These are phyloP conservation scores for Melanogrammus aeglefinus DNA, from an alignment of 2,797 vertebrate species.

Conservation along the genomic window DNA sequence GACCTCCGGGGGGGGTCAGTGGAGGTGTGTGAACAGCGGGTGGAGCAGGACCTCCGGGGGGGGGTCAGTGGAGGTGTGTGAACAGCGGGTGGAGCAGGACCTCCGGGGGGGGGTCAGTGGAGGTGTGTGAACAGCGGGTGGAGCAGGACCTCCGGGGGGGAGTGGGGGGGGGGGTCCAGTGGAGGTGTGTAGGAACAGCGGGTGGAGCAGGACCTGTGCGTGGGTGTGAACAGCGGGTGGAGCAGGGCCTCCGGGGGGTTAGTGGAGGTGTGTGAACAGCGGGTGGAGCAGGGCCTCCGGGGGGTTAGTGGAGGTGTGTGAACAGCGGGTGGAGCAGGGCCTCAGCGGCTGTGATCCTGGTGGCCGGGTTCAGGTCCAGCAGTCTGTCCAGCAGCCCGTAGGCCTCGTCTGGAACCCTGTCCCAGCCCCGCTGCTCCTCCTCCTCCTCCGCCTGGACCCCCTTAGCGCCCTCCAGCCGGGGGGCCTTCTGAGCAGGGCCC, in stretches of 20 bases:
- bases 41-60: conserved; percentile 79
- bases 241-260: not conserved
- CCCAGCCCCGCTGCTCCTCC: conserved; percentile 74
- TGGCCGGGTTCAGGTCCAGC: conserved; percentile 89
- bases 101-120: not conserved
- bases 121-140: conserved; percentile 51
- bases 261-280: conserved; percentile 44
- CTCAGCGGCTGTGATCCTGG: conserved; percentile 85
- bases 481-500: not conserved
- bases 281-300: not conserved
- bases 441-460: not conserved
- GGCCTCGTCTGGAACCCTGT: conserved; percentile 82
- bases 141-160: not conserved
- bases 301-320: conserved; percentile 45
- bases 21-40: conserved; percentile 80
- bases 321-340: conserved; percentile 71
- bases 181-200: conserved; percentile 80
- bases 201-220: conserved; percentile 85
- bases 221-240: conserved; percentile 56
- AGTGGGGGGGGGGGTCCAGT: conserved; percentile 6
- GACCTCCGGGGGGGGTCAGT: not conserved
- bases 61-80: conserved; percentile 45
- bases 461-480: not conserved
- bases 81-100: not conserved
- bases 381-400: conserved; percentile 91